Evolutionary conservation across 2,113 vertebrate species (phyloP).

Genomic region (Gavialis gangeticus): DNA sequence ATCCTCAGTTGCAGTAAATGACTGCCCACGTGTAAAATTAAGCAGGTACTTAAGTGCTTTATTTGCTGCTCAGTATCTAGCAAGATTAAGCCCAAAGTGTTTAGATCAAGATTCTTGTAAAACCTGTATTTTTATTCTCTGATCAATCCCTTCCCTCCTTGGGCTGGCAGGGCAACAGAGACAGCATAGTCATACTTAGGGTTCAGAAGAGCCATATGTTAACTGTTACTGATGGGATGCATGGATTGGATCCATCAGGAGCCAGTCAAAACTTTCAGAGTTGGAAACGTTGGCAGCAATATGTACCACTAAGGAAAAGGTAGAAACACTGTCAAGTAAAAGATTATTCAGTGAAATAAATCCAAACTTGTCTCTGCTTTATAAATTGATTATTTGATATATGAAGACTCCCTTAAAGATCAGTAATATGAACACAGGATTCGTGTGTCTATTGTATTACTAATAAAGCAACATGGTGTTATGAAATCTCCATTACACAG

Average conservation of each 20-base stretch:
- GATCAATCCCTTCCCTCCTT: not conserved
- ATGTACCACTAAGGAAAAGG: not conserved
- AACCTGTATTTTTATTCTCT: not conserved
- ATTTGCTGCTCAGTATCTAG: not conserved
- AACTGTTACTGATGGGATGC: not conserved
- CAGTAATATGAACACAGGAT: not conserved
- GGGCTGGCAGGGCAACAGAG: not conserved
- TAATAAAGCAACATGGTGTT: not conserved
- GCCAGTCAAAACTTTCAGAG: not conserved
- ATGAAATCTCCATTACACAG: not conserved
- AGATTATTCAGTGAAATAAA: not conserved
- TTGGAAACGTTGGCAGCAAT: not conserved
- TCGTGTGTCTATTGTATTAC: not conserved
- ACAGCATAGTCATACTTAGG: not conserved
- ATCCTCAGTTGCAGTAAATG: not conserved
- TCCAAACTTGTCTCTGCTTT: not conserved
- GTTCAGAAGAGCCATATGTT: not conserved
- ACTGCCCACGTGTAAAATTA: not conserved
- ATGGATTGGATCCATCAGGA: not conserved
- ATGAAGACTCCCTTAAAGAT: not conserved
- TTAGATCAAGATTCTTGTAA: not conserved
- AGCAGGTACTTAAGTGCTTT: conserved; percentile 1
- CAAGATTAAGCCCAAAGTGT: not conserved
- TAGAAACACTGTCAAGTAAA: conserved; percentile 12
- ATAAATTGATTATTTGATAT: not conserved